phyloP scores from a whole-genome alignment of 2,797 vertebrate species.

The Phataginus tricuspis region DNA sequence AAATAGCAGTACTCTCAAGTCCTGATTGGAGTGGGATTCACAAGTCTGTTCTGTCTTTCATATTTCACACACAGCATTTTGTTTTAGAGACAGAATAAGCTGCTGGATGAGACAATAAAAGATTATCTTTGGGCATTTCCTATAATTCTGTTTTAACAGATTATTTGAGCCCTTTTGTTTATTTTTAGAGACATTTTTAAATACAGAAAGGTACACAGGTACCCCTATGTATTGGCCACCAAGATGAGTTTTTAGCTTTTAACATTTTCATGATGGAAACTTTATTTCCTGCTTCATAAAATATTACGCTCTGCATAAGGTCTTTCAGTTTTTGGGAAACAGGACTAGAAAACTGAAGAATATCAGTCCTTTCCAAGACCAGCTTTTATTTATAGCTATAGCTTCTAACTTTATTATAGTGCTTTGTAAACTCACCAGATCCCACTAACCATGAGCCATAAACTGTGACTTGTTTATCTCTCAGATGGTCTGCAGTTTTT shows the following conservation, averaged over 20 bases:
- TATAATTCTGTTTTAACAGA: neutral
- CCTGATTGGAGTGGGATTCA: neutral
- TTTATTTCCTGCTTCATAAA: neutral
- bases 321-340: neutral
- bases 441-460: neutral
- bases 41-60: neutral
- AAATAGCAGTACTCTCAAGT: neutral
- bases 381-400: neutral
- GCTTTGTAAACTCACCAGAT: neutral
- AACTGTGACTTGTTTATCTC: neutral
- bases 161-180: neutral
- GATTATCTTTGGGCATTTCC: neutral
- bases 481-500: neutral
- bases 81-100: slow-evolving; percentile 31
- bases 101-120: slow-evolving; percentile 6
- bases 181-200: slow-evolving; percentile 19
- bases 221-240: neutral
- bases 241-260: slow-evolving; percentile 18
- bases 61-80: slow-evolving; percentile 3
- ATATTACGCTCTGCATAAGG: neutral
- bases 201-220: neutral
- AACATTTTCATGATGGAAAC: neutral
- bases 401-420: neutral
- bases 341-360: neutral
- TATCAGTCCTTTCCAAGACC: neutral